Evolutionary conservation across 2,113 vertebrate species (phyloP), one percentile per base, ranked within the genome.

Genomic region (Gallinago media): DNA sequence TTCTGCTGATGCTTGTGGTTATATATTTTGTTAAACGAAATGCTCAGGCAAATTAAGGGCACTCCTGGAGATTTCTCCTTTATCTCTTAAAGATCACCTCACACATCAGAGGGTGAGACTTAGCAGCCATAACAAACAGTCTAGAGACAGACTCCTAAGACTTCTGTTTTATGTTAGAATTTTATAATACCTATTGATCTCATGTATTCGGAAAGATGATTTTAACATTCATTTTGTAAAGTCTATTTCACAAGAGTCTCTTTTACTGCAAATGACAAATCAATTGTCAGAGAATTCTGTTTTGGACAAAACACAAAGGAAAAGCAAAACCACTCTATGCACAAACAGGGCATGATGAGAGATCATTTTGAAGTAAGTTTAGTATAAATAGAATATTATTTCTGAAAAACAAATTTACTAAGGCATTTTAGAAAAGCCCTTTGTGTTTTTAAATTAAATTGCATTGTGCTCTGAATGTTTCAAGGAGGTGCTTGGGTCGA

Each of bases 21-120:
- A 83, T 73, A 32, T 36, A 83, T 89, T 95, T 94, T 80, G 86
- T 80, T 93, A 58, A 94, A 93, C 88, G 66, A 92, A 94, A 85
- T 15, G 67, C 19, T 86, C 67, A 73, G 49, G 71, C 68, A 90
- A 90, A 94, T 97, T 88, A 90, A 90, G 40, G 79, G 52, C 91
- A 83, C 94, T 95, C 91, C 92, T 94, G 95, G 89, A 96, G 95
- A 94, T 93, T 95, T 94, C 88, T 92, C 88, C 92, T 95, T 92
- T 75, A 15, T 44, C 47, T 86, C 71, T 77, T 38, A 55, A 92
- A 92, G 83, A 90, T 93, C 82, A 83, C 66, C 50, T 96, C 85
- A 61, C 62, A 20, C 14, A 93, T 77, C 55, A 86, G 88, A 95
- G 46, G n/a, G 22, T 18, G 14, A 88, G 54, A 54, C 6, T 79